Conservation (phyloP, 1,140 invertebrate species). For the Drosophila fuyamai region DNA sequence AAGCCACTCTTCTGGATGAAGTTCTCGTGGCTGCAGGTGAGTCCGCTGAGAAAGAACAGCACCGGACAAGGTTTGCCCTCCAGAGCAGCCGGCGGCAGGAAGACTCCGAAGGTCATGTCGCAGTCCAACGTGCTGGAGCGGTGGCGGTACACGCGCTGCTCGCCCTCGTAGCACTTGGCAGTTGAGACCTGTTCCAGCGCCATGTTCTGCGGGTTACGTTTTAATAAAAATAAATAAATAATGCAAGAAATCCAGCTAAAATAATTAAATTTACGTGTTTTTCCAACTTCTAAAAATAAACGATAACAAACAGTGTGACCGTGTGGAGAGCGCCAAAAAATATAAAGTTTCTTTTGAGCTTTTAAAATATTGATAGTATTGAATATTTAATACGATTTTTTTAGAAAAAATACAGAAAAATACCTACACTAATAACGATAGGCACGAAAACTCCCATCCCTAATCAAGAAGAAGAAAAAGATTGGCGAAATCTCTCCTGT, state of each 20-base stretch:
- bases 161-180: constrained; percentile 70
- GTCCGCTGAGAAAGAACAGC: constrained; percentile 96
- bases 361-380: neutral
- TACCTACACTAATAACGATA: neutral
- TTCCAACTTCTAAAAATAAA: constrained; percentile 27
- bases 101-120: constrained; percentile 97
- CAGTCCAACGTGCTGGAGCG: constrained; percentile 92
- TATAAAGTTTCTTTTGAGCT: neutral
- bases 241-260: neutral
- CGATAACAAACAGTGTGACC: constrained; percentile 29
- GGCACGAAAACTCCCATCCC: neutral
- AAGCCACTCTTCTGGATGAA: constrained; percentile 98
- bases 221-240: neutral
- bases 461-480: constrained; percentile 14
- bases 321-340: neutral
- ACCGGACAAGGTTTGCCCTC: constrained; percentile 90
- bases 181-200: constrained; percentile 61
- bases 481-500: neutral
- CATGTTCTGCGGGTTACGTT: constrained; percentile 51
- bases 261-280: constrained; percentile 11
- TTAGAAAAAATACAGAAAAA: no score
- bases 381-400: no score
- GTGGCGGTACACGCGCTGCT: constrained; percentile 90
- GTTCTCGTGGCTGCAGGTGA: constrained; percentile 98
- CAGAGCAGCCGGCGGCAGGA: constrained; percentile 91